Percentiles rank a stretch among this genome's conserved stretches.
Conservation (phyloP, 1,140 invertebrate genomes). For the Drosophila ambigua region DNA sequence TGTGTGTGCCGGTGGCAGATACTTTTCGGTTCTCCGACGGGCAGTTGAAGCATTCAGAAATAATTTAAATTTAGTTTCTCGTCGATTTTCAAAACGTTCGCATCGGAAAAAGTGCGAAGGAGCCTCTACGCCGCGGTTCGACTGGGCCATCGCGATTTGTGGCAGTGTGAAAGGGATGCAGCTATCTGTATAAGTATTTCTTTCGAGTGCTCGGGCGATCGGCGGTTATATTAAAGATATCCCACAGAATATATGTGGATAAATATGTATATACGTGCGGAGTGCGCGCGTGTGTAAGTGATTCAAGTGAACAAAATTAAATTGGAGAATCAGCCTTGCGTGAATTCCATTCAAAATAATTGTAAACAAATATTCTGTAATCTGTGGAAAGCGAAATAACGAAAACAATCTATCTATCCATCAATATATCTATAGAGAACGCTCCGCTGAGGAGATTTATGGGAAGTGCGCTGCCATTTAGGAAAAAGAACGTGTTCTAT, state of each 20-base stretch:
- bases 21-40: constrained; percentile 29
- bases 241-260: neutral
- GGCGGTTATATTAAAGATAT: constrained; percentile 72
- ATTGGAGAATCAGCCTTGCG: constrained; percentile 38
- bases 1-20: constrained; percentile 7
- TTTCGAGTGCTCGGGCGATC: constrained; percentile 72
- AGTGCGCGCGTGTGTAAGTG: constrained; percentile 34
- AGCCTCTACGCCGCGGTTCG: constrained; percentile 35
- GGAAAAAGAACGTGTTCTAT: constrained; percentile 73
- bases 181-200: constrained; percentile 74
- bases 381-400: constrained; percentile 11
- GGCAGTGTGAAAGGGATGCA: constrained; percentile 75
- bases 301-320: constrained; percentile 51
- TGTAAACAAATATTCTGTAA: constrained; percentile 66
- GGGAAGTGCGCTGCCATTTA: constrained; percentile 70
- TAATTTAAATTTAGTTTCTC: constrained; percentile 78
- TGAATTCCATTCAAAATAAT: constrained; percentile 45
- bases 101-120: constrained; percentile 51
- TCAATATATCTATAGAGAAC: constrained; percentile 25
- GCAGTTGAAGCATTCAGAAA: constrained; percentile 69
- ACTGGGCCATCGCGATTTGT: constrained; percentile 39
- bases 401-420: constrained; percentile 21
- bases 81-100: constrained; percentile 76
- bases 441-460: constrained; percentile 42
- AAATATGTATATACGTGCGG: constrained; percentile 31